phyloP scores from a whole-genome alignment of 2,888 invertebrate species.

The Achlya flavicornis region DNA sequence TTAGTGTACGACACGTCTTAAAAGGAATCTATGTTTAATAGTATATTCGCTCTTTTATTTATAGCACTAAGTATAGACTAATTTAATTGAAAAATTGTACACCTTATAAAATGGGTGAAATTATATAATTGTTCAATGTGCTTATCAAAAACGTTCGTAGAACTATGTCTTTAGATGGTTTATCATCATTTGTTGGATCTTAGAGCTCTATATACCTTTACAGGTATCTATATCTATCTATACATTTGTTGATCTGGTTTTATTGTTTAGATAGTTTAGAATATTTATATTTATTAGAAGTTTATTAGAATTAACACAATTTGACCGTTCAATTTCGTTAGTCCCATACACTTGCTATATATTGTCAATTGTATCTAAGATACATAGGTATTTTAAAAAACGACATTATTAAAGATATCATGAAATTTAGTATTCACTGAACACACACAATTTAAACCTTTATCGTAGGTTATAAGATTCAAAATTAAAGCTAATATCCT shows the following conservation, averaged over 20 bases:
- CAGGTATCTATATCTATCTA: conserved; percentile 26
- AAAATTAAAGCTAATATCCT: not conserved
- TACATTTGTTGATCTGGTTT: conserved; percentile 42
- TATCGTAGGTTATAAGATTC: not conserved
- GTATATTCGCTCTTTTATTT: too few species aligned
- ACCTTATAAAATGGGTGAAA: too few species aligned
- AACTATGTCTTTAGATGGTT: not conserved
- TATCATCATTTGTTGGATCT: conserved; percentile 6
- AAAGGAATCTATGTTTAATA: too few species aligned
- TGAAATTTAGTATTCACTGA: not conserved
- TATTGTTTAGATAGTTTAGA: conserved; percentile 6
- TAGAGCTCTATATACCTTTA: conserved; percentile 33
- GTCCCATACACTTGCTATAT: not conserved
- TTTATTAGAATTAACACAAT: not conserved
- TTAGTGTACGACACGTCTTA: not conserved
- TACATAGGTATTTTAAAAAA: not conserved
- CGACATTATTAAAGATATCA: conserved; percentile 12
- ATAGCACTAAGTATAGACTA: too few species aligned
- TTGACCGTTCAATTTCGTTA: not conserved
- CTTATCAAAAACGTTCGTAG: too few species aligned
- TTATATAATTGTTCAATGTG: too few species aligned
- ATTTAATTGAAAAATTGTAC: too few species aligned
- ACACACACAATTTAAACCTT: not conserved
- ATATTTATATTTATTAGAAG: not conserved
- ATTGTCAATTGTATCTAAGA: not conserved